Evolutionary conservation across 2,113 vertebrate species (phyloP), one percentile per base, ranked within the genome.

Genomic region (Gasterosteus nipponicus): DNA sequence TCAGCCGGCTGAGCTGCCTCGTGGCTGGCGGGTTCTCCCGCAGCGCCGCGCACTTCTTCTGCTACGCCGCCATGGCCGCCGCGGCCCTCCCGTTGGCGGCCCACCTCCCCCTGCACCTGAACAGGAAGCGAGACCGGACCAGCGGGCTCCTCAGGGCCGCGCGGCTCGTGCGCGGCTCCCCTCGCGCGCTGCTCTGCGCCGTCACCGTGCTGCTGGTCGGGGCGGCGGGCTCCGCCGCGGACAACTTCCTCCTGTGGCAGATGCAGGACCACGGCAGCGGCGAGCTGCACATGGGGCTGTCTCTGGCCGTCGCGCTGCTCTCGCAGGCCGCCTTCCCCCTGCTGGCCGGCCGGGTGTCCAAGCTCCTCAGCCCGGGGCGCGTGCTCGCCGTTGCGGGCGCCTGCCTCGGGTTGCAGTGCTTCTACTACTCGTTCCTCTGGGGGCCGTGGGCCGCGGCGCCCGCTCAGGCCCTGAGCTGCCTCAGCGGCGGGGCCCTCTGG

Each of bases 171-270:
- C 75, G 89, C 0, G 80, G 86, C 0, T 91, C 96, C 4, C 59
- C 94, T 29, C 92, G 65, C 9, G 94, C 95, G 0, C 41, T 95
- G 22, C 91, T 98, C 11, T 90, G 91, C 0, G 87, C 93, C 0
- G 1, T 88, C 88, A 97, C 96, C 0, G n/a, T 92, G 61, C 76
- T 96, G 61, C 64, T 97, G 69, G 69, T 82, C 0, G 96, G 95
- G 0, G 86, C 78, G 0, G 86, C 89, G 0, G 11, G 71, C 26
- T 94, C 97, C 0, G 38, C 87, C 0, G 86, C 92, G 33, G 93
- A 95, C 12, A 94, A 96, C 91, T 98, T 97, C 61, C 93, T 98
- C 1, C 93, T 96, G 68, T 98, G 96, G 97, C 93, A 95, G 89
- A 96, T 97, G 96, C 76, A 96, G 85, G 96, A 97, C 73, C 86